Evolutionary conservation across 2,888 invertebrate species (phyloP), one percentile per base, ranked within the genome.

Genomic region (Sisyra nigra): DNA sequence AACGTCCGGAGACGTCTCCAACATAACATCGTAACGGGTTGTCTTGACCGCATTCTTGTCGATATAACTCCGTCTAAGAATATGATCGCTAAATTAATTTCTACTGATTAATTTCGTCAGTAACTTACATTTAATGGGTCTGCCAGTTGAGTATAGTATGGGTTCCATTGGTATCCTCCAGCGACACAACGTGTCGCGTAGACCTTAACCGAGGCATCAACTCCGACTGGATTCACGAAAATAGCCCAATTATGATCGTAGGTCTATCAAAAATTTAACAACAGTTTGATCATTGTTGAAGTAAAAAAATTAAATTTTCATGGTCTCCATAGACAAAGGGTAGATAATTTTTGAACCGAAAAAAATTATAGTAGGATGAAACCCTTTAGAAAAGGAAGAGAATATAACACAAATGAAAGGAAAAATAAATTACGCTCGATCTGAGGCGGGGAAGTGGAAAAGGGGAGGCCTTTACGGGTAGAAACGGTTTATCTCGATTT

Each of bases 131-230:
- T 88, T 33, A 86, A 68, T 1, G 89, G 89, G 66, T 88, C 87
- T 1, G 89, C 89, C 1, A 91, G 66, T 61, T 91, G 89, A 1
- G 88, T 88, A 55, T 80, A 89, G 65, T 75, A 84, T 0, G 91
- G 91, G 69, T 91, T 91, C 89, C 89, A 91, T 9, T 82, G 72
- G 56, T 88, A 91, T 6, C 92, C 92, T 17, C 84, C 88, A 2
- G 92, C 91, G 7, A 88, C 86, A 59, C 92, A 92, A 50, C 92
- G 71, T 1, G 87, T 85, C 49, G 67, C 66, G 46, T 80, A 76
- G 31, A 81, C 78, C 58, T 79, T 72, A 5, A 91, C 89, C 0
- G 84, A 73, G 1, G 91, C 91, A 65, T 92, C 92, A 43, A 89
- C 88, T 1, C 88, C 89, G 36, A 92, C 85, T 0, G 87, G 82